Evolutionary conservation across 1,140 invertebrate species (phyloP), one percentile per base, ranked within the genome.

Genomic region (Drosophila virilis): DNA sequence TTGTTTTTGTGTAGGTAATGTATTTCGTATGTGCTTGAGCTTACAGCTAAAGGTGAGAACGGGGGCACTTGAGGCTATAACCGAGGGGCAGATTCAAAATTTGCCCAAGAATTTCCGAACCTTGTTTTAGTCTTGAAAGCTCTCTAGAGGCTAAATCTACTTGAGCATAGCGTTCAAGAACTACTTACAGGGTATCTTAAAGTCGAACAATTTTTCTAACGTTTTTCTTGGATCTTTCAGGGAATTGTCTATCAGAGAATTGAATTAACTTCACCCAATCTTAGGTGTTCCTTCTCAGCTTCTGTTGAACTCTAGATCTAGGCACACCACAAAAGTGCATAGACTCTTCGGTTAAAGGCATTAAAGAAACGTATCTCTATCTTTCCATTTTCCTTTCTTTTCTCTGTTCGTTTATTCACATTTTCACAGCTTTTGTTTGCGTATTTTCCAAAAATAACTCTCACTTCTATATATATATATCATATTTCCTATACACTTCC

Each of bases 11-110:
- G 37, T 12, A 40, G 33, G 13, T 55, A 52, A 80, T 42, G 58
- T 65, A 35, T 59, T 55, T 62, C 22, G 5, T n/a, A 38, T 71
- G 42, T 64, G 28, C 54, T 66, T 58, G 46, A 68, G 51, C 35
- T 32, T 10, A 22, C 54, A 46, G 60, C n/a, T 48, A 40, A 64
- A 15, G 35, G 8, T n/a, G 13, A 35, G 12, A 28, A 0, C 13
- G 15, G 8, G 42, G 17, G 7, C 6, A 33, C 10, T 38, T 12
- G 15, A 28, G 10, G 42, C 8, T 45, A 43, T 37, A 28, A 8
- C 8, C 5, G 12, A 10, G 6, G 60, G 42, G 60, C 35, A 1
- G 51, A 15, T 10, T 28, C 8, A 57, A 13, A 55, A 62, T 71
- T 71, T 45, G 0, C 38, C 9, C 0, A n/a, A 15, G 15, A 35